Evolutionary conservation across 2,797 vertebrate species (phyloP).

Genomic region (Scomberomorus guttatus): DNA sequence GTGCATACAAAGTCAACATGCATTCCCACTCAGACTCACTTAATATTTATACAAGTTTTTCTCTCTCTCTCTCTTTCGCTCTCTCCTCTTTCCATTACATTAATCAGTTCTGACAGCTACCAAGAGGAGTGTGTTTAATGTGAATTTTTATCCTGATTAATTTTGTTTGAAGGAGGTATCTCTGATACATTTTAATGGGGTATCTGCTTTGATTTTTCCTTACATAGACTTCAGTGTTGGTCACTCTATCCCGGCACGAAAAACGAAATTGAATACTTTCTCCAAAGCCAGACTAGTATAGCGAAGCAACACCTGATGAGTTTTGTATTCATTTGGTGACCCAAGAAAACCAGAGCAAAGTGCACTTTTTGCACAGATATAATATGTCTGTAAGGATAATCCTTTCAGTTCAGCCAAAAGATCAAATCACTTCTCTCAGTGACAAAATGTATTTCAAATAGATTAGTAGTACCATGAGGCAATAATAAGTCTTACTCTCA

Average conservation of each 20-base stretch:
- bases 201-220: constrained; percentile 58
- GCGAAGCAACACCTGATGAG: constrained; percentile 17
- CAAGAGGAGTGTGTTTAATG: constrained; percentile 69
- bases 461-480: constrained; percentile 19
- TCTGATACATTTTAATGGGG: constrained; percentile 69
- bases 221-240: constrained; percentile 27
- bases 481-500: constrained; percentile 3
- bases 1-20: constrained; percentile 75
- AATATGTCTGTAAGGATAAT: constrained; percentile 17
- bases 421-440: constrained; percentile 25
- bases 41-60: constrained; percentile 67
- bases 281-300: constrained; percentile 18
- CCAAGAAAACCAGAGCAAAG: constrained; percentile 4
- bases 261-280: constrained; percentile 31
- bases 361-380: constrained; percentile 19
- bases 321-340: constrained; percentile 22
- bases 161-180: constrained; percentile 69
- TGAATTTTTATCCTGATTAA: constrained; percentile 77
- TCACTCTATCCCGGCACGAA: constrained; percentile 10
- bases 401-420: constrained; percentile 24
- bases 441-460: constrained; percentile 22
- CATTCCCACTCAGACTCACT: constrained; percentile 65
- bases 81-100: constrained; percentile 58
- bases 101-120: constrained; percentile 77
- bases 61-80: constrained; percentile 9